These are phyloP conservation scores for Stenodera caucasica DNA, from an alignment of 2,888 invertebrate species.

Conservation along the genomic window DNA sequence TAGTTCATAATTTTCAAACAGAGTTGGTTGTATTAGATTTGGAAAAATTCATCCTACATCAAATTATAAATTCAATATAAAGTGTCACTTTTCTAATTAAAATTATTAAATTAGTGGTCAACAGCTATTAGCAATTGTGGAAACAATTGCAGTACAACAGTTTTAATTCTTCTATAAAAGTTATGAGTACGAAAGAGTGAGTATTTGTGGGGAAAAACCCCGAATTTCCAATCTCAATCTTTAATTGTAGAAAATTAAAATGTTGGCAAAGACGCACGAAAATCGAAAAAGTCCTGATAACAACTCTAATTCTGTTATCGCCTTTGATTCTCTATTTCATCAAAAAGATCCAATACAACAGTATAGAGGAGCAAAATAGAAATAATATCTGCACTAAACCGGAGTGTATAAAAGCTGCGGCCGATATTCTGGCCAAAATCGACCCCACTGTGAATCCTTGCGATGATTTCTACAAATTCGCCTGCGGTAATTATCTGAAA, in stretches of 20 bases:
- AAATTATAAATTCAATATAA: background rate
- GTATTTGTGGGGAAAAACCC: background rate
- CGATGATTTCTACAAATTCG: constrained; percentile 73
- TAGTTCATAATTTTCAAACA: background rate
- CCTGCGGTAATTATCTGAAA: constrained; percentile 61
- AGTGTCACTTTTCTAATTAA: background rate
- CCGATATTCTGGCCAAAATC: background rate
- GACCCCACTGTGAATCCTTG: constrained; percentile 61
- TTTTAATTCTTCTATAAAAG: background rate
- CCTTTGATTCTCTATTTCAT: background rate
- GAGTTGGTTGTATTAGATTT: too few species aligned
- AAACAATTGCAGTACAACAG: background rate
- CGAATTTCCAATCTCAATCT: background rate
- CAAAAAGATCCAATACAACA: background rate
- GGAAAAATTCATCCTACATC: background rate
- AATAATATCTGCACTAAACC: background rate
- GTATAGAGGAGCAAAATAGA: background rate
- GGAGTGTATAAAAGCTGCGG: background rate
- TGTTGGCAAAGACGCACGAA: background rate
- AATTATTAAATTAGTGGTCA: background rate
- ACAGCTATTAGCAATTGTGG: background rate
- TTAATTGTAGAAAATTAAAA: background rate
- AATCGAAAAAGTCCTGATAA: background rate
- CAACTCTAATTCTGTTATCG: background rate
- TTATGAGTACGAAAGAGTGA: background rate